Evolutionary conservation across 1,140 invertebrate species (phyloP).

Genomic region (Paralvinella palmiformis): DNA sequence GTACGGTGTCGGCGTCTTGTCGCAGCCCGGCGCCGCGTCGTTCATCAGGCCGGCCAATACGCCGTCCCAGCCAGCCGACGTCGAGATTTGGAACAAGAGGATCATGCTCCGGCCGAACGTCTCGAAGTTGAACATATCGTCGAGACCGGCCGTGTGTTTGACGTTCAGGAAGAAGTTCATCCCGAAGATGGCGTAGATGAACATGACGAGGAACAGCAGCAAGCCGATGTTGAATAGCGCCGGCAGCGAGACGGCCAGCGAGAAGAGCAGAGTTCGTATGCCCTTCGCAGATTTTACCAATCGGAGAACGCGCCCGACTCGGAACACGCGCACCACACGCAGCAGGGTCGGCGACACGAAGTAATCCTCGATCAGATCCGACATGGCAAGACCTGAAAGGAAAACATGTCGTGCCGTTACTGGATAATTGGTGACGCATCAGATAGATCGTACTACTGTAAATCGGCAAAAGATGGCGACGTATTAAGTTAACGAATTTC

Average conservation of each 20-base stretch:
- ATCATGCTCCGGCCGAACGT: slow-evolving; percentile 99
- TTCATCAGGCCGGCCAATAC: slow-evolving; percentile 94
- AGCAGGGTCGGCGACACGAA: slow-evolving; percentile 88
- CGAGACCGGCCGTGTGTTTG: slow-evolving; percentile 83
- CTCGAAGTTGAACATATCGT: slow-evolving; percentile 97
- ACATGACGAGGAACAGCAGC: slow-evolving; percentile 95
- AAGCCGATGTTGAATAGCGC: slow-evolving; percentile 98
- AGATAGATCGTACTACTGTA: too few relatives aligned
- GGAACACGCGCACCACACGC: slow-evolving; percentile 93
- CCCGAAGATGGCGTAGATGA: slow-evolving; percentile 98
- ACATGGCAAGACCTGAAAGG: slow-evolving; percentile 17
- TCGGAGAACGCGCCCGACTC: slow-evolving; percentile 92
- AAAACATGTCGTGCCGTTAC: not conserved
- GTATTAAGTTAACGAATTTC: too few relatives aligned
- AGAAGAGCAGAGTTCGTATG: slow-evolving; percentile 92
- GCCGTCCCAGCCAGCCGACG: slow-evolving; percentile 94
- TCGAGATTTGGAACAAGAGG: slow-evolving; percentile 93
- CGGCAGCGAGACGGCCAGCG: slow-evolving; percentile 94
- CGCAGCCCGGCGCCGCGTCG: slow-evolving; percentile 66
- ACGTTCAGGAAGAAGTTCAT: slow-evolving; percentile 99
- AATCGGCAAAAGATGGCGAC: too few relatives aligned
- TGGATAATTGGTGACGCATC: too few relatives aligned
- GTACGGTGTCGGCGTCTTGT: slow-evolving; percentile 39
- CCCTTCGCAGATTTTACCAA: slow-evolving; percentile 93
- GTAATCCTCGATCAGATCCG: slow-evolving; percentile 52